Conservation (phyloP, 1,140 invertebrate species). For the Leptinotarsa lineolata region DNA sequence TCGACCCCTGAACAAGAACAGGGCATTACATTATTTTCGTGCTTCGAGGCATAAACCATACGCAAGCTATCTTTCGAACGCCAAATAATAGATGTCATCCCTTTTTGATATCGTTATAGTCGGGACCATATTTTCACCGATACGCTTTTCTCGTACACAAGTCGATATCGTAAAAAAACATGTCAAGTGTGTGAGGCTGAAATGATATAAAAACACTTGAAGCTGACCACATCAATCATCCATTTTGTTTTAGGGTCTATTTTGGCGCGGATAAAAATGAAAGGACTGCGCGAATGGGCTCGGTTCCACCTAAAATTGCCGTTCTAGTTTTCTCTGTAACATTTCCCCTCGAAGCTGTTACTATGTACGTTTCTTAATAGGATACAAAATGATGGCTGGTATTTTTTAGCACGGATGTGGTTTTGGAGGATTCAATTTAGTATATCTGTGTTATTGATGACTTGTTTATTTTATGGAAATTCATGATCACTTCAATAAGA, state of each 20-base stretch:
- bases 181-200: neutral
- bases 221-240: slow-evolving; percentile 2
- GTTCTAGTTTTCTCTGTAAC: neutral
- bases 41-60: no score
- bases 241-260: neutral
- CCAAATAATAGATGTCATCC: neutral
- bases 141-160: neutral
- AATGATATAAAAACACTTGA: slow-evolving; percentile 9
- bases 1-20: no score
- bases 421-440: no score
- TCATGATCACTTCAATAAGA: no score
- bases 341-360: neutral
- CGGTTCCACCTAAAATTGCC: neutral
- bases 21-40: no score
- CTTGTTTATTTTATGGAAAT: no score
- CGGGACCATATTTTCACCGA: neutral
- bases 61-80: neutral
- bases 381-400: neutral
- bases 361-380: neutral
- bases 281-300: neutral
- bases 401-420: neutral
- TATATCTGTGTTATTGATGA: no score
- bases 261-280: neutral
- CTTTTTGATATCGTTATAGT: neutral
- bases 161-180: slow-evolving; percentile 7